Evolutionary conservation across 2,888 invertebrate genomes (phyloP), one percentile per base, ranked within the genome.

Genomic region (Morpho helenor): DNA sequence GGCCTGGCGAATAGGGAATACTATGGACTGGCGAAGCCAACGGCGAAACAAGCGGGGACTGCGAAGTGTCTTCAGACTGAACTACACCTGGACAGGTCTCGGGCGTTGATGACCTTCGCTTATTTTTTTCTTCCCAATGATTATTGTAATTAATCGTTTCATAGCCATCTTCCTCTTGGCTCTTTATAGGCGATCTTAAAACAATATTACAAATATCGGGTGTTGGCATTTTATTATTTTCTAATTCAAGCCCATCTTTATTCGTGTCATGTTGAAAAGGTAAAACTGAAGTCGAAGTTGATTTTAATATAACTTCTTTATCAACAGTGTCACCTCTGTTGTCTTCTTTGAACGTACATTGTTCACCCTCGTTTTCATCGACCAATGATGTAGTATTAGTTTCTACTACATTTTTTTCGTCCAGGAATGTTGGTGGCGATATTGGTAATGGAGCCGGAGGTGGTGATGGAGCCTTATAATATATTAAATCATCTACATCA

Each of bases 51-150:
- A 86, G 75, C 48, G 84, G 84, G n/a, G 88, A 84, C 49, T 72
- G 76, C 43, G 75, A 64, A 16, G 68, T 69, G 44, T 77, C 81
- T 57, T 78, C 84, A 63, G 70, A 68, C 57, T 78, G 80, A 23
- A 71, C 74, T 48, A 72, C 75, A 62, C 73, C 73, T 45, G 74
- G 73, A 56, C 82, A 77, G 39, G 82, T 80, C 65, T 87, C 87
- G 1, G 88, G 87, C 47, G 89, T 87, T 39, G 87, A 87, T 50
- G 90, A 87, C 45, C 84, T 81, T 23, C 87, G 79, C 65, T 80
- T 82, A 55, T 67, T 72, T 73, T 83, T 85, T 52, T 84, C 84
- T 60, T 84, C 84, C 85, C 84, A 84, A 46, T 80, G 82, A 44
- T 74, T 79, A 68, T 73, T 79, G 66, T 81, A 84, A 60, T 80